Base-by-base conservation (phyloP, 2,797 vertebrate genomes). In the Sebastes baramenuke region DNA sequence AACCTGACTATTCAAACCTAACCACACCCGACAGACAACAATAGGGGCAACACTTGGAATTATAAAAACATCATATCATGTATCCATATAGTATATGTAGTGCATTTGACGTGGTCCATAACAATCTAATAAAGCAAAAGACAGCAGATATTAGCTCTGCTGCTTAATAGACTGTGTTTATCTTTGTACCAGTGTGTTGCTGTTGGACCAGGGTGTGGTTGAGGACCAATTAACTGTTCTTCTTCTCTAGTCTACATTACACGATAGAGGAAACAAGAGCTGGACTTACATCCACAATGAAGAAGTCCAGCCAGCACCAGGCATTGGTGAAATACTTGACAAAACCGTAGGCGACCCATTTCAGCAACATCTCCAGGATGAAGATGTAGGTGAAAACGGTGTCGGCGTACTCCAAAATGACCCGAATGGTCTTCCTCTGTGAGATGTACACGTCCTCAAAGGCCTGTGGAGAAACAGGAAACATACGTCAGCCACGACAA, bases 241-340 rank as follows among this genome's bases (percentile, higher is more conserved):
- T 77, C 55, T 66, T 68, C 18, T 78, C 70, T 75, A 76, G 24
- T 72, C 52, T 60, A 75, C 27, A 24, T 56, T 32, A 84, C 61
- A 81, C 5, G 16, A 87, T 1, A 59, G 36, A 78, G 30, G 3
- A 86, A 88, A 87, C 25, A 88, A 89, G 86, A 88, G 67, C 90
- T 29, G 94, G 89, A 99, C 99, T 96, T 99, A 99, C 98, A 95
- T 99, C 98, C 92, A 99, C 98, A 85, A 99, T 99, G 95, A 99
- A 98, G 97, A 99, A 99, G 93, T 99, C 98, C 89, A 99, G 96
- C 98, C 98, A 99, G 93, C 98, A 99, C 98, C 98, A 99, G 87
- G 98, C 98, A 0, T 99, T 99, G 67, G 98, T 99, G 95, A 99
- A 99, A 92, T 99, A 99, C 91, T 99, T 99, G 87, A 98, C 97